Evolutionary conservation across 2,797 vertebrate genomes (phyloP), one percentile per base, ranked within the genome.

Genomic region (Gobionotothen gibberifrons): DNA sequence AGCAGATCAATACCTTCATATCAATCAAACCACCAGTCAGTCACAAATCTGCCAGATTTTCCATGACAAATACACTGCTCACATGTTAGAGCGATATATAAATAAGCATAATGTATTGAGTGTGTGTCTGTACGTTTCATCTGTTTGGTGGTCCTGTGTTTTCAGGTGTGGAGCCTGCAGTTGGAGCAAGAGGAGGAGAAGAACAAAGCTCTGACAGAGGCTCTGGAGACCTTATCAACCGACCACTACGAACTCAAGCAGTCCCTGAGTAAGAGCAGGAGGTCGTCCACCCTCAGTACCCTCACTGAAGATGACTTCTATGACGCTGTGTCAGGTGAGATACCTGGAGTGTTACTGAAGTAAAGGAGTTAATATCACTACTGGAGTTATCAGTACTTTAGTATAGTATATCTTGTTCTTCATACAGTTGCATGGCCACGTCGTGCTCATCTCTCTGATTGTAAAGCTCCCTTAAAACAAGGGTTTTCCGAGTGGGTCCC

Each of bases 241-340:
- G 95, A 97, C 32, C 95, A 96, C 81, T 93, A 97, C 91, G 93
- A 97, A 81, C 91, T 97, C 89, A 94, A 97, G 87, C 94, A 94
- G 88, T 96, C 95, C 1, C 87, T 96, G 70, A 93, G 90, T 66
- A 95, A 92, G 84, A 82, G 70, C 67, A 73, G 69, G 74, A 96
- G 95, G 69, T 96, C 92, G 1, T 94, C 95, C 0, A 92, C 94
- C 15, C 86, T 85, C 68, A 94, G 94, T 78, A 90, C 92, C 74
- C 89, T 96, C 78, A 96, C 94, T n/a, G 96, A 96, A 82, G 96
- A 97, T 87, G 95, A 97, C 80, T 98, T 97, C 95, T 97, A 96
- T 85, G 97, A 98, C 63, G 97, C 97, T 15, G 79, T 96, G 80
- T 98, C 97, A 95, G 97, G 97, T 98, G 79, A 89, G 92, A 40